Evolutionary conservation across 2,797 vertebrate species (phyloP).

Genomic region (Calcarius lapponicus): DNA sequence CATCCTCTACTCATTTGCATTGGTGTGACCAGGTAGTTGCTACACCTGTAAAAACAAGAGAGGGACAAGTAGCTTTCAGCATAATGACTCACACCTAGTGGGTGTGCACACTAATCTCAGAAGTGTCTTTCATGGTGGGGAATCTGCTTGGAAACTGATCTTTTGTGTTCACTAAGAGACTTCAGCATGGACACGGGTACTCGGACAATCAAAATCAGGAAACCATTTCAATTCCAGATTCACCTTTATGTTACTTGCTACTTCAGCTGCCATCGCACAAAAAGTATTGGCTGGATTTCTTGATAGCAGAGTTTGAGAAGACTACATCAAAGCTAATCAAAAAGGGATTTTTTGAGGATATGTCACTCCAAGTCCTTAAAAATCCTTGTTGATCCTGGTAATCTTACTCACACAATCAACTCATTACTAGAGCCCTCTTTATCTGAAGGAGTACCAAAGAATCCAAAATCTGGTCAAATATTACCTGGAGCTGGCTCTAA

Average conservation of each 20-base stretch:
- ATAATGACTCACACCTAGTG: background rate
- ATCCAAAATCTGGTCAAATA: background rate
- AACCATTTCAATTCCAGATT: background rate
- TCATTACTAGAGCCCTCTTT: background rate
- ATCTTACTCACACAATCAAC: background rate
- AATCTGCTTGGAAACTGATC: background rate
- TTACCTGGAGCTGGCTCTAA: background rate
- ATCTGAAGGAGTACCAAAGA: background rate
- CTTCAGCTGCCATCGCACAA: background rate
- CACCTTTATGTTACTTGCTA: background rate
- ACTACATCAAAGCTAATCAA: background rate
- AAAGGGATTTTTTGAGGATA: background rate
- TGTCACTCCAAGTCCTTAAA: background rate
- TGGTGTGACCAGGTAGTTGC: background rate
- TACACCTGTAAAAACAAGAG: background rate
- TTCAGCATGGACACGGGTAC: background rate
- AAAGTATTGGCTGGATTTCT: background rate
- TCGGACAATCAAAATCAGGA: background rate
- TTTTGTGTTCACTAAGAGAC: background rate
- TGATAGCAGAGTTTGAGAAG: background rate
- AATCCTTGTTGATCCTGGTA: background rate
- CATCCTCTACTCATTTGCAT: background rate
- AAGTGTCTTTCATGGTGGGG: background rate
- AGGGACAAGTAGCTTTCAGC: background rate
- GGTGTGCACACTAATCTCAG: background rate